phyloP scores from a whole-genome alignment of 2,888 invertebrate genomes.

The Tenthredo notha region DNA sequence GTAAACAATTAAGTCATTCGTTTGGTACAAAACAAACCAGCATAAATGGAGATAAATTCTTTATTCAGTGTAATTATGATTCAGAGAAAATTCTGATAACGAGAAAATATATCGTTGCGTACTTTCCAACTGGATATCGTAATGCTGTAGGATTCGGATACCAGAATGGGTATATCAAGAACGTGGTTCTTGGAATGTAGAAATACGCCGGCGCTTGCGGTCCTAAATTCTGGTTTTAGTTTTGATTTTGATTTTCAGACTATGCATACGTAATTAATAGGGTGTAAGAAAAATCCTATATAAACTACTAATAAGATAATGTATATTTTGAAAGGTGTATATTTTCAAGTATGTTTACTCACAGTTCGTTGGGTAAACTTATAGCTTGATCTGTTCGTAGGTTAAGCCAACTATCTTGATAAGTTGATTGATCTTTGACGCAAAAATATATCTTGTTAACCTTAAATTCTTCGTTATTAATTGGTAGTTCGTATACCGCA shows the following conservation, averaged over 20 bases:
- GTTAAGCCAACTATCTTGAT: conserved; percentile 65
- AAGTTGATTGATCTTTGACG: conserved; percentile 58
- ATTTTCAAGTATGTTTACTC: conserved; percentile 61
- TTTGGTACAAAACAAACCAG: background rate
- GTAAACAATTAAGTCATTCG: background rate
- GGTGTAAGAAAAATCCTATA: background rate
- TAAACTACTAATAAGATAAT: background rate
- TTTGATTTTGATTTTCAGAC: background rate
- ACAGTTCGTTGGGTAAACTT: conserved; percentile 62
- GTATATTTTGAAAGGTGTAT: background rate
- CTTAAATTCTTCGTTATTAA: conserved; percentile 64
- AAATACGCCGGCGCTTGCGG: background rate
- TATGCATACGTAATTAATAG: background rate
- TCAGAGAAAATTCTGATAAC: background rate
- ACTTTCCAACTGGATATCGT: background rate
- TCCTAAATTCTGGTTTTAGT: background rate
- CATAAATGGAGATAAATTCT: background rate
- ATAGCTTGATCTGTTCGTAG: conserved; percentile 67
- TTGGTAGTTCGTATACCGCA: conserved; percentile 65
- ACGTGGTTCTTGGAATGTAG: background rate
- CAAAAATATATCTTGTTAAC: conserved; percentile 72
- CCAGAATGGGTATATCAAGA: background rate
- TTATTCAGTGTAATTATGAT: background rate
- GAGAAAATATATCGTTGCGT: no score
- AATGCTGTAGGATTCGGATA: background rate